A percentile compares a stretch with the other conserved stretches of the same genome.
These are phyloP conservation scores for Egretta garzetta DNA, from an alignment of 2,113 vertebrate species.

Conservation along the genomic window DNA sequence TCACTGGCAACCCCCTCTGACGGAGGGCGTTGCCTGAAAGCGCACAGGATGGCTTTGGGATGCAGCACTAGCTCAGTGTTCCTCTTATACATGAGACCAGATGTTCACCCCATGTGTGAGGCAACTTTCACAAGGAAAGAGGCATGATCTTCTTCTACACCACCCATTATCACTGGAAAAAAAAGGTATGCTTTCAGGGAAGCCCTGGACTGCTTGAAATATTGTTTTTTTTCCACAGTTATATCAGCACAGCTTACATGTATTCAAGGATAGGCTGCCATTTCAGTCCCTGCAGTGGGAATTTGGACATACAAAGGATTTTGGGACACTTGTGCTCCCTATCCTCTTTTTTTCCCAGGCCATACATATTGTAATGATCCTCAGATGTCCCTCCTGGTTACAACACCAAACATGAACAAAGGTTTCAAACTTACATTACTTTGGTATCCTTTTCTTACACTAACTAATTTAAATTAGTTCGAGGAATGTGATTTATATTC, in stretches of 20 bases:
- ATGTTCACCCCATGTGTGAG: background rate
- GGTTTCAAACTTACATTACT: background rate
- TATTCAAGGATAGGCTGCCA: background rate
- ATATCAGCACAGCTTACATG: background rate
- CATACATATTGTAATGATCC: background rate
- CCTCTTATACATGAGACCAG: background rate
- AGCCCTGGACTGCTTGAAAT: background rate
- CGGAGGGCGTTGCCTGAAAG: background rate
- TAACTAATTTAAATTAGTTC: background rate
- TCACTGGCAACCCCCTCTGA: background rate
- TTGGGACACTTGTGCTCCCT: background rate
- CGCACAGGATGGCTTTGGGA: background rate
- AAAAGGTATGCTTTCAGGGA: background rate
- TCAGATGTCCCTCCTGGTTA: background rate
- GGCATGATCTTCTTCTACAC: background rate
- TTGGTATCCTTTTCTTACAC: background rate
- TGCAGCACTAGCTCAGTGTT: background rate
- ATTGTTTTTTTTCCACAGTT: accelerated
- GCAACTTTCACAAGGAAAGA: background rate
- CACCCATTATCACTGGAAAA: background rate
- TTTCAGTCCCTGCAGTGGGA: background rate
- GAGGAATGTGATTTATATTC: background rate
- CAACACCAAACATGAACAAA: background rate
- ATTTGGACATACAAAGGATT: background rate
- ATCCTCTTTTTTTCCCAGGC: background rate